Percentiles rank a stretch among this genome's conserved stretches.
These are phyloP conservation scores for Ceratitis capitata DNA, from an alignment of 1,140 invertebrate genomes.

Conservation along the genomic window DNA sequence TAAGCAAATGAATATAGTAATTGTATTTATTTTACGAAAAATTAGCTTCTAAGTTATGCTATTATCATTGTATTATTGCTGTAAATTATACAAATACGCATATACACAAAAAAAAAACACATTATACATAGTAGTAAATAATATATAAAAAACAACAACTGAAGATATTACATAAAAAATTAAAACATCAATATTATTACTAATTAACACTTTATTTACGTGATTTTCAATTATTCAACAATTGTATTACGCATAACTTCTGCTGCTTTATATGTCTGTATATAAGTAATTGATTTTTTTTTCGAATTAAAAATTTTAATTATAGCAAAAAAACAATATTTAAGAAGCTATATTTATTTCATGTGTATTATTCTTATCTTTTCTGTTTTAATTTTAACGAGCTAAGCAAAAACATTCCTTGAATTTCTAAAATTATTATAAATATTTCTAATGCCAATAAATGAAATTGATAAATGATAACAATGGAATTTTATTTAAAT, in stretches of 20 bases:
- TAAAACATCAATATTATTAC: not conserved
- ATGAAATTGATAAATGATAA: too few relatives aligned
- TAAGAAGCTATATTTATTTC: not conserved
- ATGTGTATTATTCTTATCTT: too few relatives aligned
- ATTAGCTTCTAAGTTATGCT: constrained; percentile 21
- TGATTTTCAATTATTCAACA: too few relatives aligned
- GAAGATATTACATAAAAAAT: not conserved
- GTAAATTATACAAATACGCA: not conserved
- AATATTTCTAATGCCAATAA: not conserved
- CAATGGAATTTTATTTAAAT: too few relatives aligned
- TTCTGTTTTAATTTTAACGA: not conserved
- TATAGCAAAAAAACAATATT: not conserved
- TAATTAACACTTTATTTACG: too few relatives aligned
- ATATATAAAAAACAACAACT: not conserved
- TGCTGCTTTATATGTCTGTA: not conserved
- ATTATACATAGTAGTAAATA: not conserved
- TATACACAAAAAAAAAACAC: not conserved
- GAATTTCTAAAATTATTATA: not conserved
- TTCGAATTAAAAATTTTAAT: too few relatives aligned
- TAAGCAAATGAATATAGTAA: not conserved
- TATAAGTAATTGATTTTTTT: too few relatives aligned
- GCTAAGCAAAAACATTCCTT: not conserved
- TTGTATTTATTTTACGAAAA: constrained; percentile 36
- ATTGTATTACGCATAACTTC: not conserved
- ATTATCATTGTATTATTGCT: not conserved